A percentile compares a stretch with the other conserved stretches of the same genome.
Evolutionary conservation across 2,888 invertebrate species (phyloP).

Genomic region (Rhimphoctona megacephalus): DNA sequence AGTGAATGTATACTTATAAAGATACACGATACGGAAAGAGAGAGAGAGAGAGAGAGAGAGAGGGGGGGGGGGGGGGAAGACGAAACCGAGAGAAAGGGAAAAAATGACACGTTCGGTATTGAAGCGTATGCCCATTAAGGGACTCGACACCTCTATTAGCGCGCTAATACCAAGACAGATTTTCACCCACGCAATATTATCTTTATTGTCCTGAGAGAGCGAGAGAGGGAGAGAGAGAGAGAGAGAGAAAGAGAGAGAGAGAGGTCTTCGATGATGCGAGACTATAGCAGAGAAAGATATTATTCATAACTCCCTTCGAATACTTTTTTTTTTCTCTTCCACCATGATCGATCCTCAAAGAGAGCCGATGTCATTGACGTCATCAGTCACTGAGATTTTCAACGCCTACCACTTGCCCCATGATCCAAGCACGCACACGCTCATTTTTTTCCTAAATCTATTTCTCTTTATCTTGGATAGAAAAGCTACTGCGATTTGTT

Average conservation of each 20-base stretch:
- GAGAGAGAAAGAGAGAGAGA: conserved; percentile 24
- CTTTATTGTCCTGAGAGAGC: conserved; percentile 46
- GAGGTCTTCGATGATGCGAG: neutral
- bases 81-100: conserved; percentile 23
- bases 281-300: conserved; percentile 24
- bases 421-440: neutral
- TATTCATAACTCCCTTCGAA: conserved; percentile 49
- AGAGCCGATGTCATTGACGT: conserved; percentile 70
- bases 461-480: neutral
- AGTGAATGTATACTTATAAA: conserved; percentile 67
- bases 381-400: conserved; percentile 64
- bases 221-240: conserved; percentile 5
- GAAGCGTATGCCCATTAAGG: conserved; percentile 70
- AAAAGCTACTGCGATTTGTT: conserved; percentile 51
- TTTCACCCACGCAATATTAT: conserved; percentile 67
- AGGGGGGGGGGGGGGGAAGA: too few species aligned
- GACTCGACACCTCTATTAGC: conserved; percentile 75
- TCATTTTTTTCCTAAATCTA: neutral
- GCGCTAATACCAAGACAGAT: conserved; percentile 64
- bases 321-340: conserved; percentile 14
- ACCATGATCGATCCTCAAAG: conserved; percentile 64
- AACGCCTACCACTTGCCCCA: conserved; percentile 55
- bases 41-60: neutral
- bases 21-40: neutral
- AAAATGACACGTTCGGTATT: conserved; percentile 46